Conservation (phyloP, 2,113 vertebrate species). For the Andinoacara biseriatus region DNA sequence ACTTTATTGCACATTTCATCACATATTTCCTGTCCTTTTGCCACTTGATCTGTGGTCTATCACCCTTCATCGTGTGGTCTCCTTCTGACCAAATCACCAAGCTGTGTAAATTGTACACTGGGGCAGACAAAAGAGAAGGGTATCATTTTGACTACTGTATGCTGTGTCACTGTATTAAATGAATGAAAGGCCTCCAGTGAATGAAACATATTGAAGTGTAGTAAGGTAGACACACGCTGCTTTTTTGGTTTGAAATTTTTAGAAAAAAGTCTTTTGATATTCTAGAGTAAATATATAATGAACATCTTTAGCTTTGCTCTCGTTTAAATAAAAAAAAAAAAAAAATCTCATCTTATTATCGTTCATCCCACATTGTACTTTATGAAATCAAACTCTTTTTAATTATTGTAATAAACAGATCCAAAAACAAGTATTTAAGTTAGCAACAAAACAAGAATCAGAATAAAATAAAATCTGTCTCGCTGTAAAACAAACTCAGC, state of each 20-base stretch:
- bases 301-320: no score
- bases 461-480: slow-evolving; percentile 9
- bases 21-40: slow-evolving; percentile 74
- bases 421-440: background rate
- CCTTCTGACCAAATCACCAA: slow-evolving; percentile 71
- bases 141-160: slow-evolving; percentile 62
- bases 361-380: background rate
- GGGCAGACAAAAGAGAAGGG: slow-evolving; percentile 61
- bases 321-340: no score
- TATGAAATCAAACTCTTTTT: background rate
- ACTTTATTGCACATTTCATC: slow-evolving; percentile 68
- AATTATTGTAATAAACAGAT: background rate
- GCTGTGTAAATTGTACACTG: slow-evolving; percentile 67
- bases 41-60: slow-evolving; percentile 75
- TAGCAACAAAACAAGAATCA: background rate
- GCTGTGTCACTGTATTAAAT: slow-evolving; percentile 46
- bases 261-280: slow-evolving; percentile 43
- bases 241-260: slow-evolving; percentile 15
- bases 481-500: slow-evolving; percentile 2
- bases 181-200: slow-evolving; percentile 44
- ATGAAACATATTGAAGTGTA: slow-evolving; percentile 19
- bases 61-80: slow-evolving; percentile 75
- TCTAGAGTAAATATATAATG: slow-evolving; percentile 18
- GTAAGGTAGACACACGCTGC: background rate
- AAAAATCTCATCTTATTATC: no score